Evolutionary conservation across 53 echinoderm and acorn worm species (phyloP), one percentile per base, ranked within the genome.

Genomic region (Astropecten irregularis): DNA sequence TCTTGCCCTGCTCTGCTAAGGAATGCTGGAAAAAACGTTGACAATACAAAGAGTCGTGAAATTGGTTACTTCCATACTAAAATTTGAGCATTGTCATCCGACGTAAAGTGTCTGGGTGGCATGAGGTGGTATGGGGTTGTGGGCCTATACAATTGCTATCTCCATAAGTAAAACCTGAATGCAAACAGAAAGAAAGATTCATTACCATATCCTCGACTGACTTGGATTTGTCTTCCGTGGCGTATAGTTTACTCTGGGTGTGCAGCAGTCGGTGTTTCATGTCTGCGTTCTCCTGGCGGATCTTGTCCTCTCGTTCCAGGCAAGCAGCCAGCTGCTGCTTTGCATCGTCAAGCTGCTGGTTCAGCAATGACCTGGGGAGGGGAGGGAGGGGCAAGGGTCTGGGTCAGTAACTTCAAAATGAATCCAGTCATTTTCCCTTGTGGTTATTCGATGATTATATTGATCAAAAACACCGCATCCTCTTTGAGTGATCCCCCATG

Each of bases 131-230:
- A n/a, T n/a, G n/a, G n/a, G n/a, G n/a, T n/a, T n/a, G n/a, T n/a
- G n/a, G n/a, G n/a, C n/a, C n/a, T n/a, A n/a, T n/a, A n/a, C n/a
- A n/a, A n/a, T n/a, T n/a, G n/a, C n/a, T n/a, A n/a, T n/a, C n/a
- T n/a, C n/a, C n/a, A n/a, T n/a, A n/a, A n/a, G n/a, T n/a, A n/a
- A n/a, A n/a, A n/a, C n/a, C n/a, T n/a, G n/a, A n/a, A n/a, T n/a
- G n/a, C n/a, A n/a, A n/a, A n/a, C n/a, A n/a, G n/a, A n/a, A n/a
- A n/a, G n/a, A n/a, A n/a, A n/a, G n/a, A n/a, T n/a, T n/a, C n/a
- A n/a, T 73, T 84, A 97, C 97, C 90, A 94, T 90, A 50, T 94
- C 94, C 66, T 85, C 87, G 35, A 87, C 92, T 51, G 85, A 91
- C 58, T 89, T 91, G 50, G 89, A 92, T 15, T 90, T 92, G 79